These are phyloP conservation scores for Patella caerulea DNA, from an alignment of 2,888 invertebrate genomes.

Conservation along the genomic window DNA sequence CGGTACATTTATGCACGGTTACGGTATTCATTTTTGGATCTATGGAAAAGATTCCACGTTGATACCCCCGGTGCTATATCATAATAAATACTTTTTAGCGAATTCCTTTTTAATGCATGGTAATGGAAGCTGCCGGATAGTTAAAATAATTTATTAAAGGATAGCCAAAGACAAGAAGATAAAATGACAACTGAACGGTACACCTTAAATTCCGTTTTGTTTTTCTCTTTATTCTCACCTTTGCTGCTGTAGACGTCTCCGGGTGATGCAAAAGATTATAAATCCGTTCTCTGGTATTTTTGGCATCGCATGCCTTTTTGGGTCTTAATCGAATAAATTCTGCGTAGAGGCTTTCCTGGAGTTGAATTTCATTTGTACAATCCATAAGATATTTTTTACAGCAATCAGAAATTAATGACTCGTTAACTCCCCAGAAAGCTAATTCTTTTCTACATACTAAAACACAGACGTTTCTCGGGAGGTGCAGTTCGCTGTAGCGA, in stretches of 20 bases:
- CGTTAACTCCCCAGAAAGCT: conserved; percentile 48
- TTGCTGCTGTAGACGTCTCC: conserved; percentile 41
- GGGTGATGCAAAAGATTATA: conserved; percentile 50
- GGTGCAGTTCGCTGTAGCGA: conserved; percentile 50
- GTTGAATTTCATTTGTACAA: conserved; percentile 38
- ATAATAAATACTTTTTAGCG: too few relatives aligned
- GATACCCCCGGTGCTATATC: too few relatives aligned
- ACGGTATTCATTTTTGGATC: too few relatives aligned
- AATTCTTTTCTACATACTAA: conserved; percentile 43
- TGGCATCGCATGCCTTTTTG: conserved; percentile 10
- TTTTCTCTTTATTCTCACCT: conserved; percentile 28
- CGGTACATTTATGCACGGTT: too few relatives aligned
- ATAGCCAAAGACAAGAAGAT: too few relatives aligned
- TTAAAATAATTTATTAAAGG: too few relatives aligned
- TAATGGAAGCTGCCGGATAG: too few relatives aligned
- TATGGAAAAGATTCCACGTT: too few relatives aligned
- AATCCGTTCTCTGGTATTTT: conserved; percentile 22
- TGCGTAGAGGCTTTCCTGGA: conserved; percentile 39
- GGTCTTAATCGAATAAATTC: conserved; percentile 38
- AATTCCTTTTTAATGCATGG: too few relatives aligned
- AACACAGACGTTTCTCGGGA: conserved; percentile 47
- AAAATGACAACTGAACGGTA: too few relatives aligned
- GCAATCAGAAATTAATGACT: conserved; percentile 43
- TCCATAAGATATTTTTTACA: conserved; percentile 48
- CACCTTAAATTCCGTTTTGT: too few relatives aligned